Percentiles rank a stretch among this genome's conserved stretches.
These are phyloP conservation scores for Rutpela maculata DNA, from an alignment of 2,888 invertebrate species.

Conservation along the genomic window DNA sequence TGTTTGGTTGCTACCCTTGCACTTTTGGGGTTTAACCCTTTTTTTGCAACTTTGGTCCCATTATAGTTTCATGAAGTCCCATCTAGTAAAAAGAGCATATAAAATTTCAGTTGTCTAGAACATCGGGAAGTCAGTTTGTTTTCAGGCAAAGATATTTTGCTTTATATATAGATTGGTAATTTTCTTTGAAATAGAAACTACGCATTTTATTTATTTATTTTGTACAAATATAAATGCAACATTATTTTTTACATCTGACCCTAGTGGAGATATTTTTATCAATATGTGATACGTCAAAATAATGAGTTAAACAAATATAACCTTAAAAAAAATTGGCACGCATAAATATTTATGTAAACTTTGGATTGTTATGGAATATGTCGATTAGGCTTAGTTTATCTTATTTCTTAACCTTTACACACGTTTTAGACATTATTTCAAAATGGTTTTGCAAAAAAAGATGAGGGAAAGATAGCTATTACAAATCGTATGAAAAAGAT, in stretches of 20 bases:
- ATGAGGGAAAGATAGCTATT: background rate
- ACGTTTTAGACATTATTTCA: background rate
- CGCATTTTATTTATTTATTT: too few species aligned
- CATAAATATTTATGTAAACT: conserved; percentile 23
- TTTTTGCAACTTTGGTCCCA: too few species aligned
- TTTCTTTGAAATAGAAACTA: too few species aligned
- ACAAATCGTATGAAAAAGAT: background rate
- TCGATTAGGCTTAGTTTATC: background rate
- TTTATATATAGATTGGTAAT: too few species aligned
- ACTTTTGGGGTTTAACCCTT: too few species aligned
- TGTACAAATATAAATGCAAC: too few species aligned
- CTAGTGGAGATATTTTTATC: background rate
- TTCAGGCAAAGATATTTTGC: too few species aligned
- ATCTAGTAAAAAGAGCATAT: too few species aligned
- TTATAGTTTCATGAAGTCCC: too few species aligned
- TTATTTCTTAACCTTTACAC: conserved; percentile 8
- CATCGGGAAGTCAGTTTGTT: too few species aligned
- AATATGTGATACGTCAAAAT: background rate
- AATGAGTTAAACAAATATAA: background rate
- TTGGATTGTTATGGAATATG: background rate
- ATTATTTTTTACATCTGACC: background rate
- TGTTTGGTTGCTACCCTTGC: too few species aligned
- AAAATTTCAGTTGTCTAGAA: too few species aligned
- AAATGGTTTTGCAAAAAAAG: background rate
- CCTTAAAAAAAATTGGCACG: conserved; percentile 3